A percentile compares a stretch with the other conserved stretches of the same genome.
Evolutionary conservation across 2,797 vertebrate genomes (phyloP).

Genomic region (Thaleichthys pacificus): DNA sequence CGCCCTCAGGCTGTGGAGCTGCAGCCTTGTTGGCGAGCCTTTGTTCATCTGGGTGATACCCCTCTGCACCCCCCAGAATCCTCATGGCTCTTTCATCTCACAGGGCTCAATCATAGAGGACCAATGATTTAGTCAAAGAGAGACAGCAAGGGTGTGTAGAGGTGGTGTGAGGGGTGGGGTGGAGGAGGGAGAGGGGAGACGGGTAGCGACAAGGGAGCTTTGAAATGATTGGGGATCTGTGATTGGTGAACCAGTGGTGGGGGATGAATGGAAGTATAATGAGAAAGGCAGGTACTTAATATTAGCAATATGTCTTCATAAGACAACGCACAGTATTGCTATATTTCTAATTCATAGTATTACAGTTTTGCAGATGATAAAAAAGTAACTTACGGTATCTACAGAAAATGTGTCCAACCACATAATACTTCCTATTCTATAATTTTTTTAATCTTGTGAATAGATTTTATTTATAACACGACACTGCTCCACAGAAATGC

Average conservation of each 20-base stretch:
- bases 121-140: constrained; percentile 1
- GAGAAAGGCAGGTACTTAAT: neutral
- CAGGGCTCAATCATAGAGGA: constrained; percentile 40
- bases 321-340: no score
- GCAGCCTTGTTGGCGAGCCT: constrained; percentile 52
- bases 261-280: neutral
- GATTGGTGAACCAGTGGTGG: neutral
- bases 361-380: no score
- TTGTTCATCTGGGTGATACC: constrained; percentile 60
- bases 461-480: no score
- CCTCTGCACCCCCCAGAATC: constrained; percentile 49
- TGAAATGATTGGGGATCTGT: neutral
- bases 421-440: no score
- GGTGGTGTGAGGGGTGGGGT: neutral
- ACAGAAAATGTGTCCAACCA: no score
- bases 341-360: neutral
- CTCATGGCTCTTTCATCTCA: constrained; percentile 57
- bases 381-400: no score
- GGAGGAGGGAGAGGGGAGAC: neutral
- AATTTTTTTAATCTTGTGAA: no score
- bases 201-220: neutral
- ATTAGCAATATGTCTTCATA: neutral
- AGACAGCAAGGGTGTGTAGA: neutral
- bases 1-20: constrained; percentile 59
- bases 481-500: no score